A percentile compares a stretch with the other conserved stretches of the same genome.
phyloP scores from a whole-genome alignment of 2,797 vertebrate species.

The Psittacula derbiana region DNA sequence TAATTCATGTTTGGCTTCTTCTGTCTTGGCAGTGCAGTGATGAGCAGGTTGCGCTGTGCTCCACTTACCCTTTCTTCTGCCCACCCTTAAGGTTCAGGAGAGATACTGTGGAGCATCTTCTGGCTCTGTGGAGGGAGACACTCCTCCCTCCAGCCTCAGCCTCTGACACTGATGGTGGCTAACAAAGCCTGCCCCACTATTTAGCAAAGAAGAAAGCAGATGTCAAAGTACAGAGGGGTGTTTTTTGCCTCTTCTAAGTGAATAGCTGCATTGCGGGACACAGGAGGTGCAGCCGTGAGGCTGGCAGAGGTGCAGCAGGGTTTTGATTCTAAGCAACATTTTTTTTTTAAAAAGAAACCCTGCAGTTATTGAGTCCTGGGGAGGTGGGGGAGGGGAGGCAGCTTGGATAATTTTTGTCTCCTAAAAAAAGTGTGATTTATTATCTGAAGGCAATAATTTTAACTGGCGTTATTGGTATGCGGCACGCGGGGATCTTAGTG shows the following conservation, averaged over 20 bases:
- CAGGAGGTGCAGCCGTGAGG: not conserved
- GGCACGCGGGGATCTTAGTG: not conserved
- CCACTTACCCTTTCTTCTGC: not conserved
- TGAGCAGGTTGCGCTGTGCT: not conserved
- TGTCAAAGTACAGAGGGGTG: not conserved
- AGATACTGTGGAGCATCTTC: not conserved
- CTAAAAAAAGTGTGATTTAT: slow-evolving; percentile 1
- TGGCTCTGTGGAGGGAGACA: not conserved
- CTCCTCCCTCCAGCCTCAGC: not conserved
- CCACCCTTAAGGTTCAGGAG: not conserved
- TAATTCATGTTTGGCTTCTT: not conserved
- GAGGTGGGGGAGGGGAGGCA: not conserved
- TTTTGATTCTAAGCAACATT: not conserved
- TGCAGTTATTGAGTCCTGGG: not conserved
- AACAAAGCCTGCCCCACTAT: not conserved
- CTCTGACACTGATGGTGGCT: fast-evolving
- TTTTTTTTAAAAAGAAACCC: not conserved
- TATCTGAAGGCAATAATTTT: slow-evolving; percentile 38
- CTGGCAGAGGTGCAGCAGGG: not conserved
- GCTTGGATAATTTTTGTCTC: not conserved
- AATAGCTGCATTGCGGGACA: not conserved
- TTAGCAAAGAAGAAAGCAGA: not conserved
- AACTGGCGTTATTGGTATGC: slow-evolving; percentile 19
- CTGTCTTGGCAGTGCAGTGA: not conserved
- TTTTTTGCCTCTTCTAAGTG: not conserved